Base-by-base conservation (phyloP, 2,888 invertebrate species). In the Schizotus pectinicornis region DNA sequence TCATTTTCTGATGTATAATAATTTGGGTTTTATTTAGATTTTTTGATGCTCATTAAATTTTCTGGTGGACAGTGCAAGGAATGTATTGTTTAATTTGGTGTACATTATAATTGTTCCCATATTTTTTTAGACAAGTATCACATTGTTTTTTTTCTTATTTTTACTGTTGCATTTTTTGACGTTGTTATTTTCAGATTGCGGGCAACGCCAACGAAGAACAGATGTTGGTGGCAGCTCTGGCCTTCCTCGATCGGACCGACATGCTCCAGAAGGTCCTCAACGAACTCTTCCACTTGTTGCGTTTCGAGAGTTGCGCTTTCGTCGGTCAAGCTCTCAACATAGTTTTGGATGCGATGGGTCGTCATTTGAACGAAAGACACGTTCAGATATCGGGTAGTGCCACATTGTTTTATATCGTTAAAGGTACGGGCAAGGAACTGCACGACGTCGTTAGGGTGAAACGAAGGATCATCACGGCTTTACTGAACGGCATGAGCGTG, bases 371-470 rank as follows among this genome's bases (percentile, higher is more conserved):
- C 56, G 93, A 95, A 69, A 92, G 92, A 74, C 92, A 94, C 71
- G 92, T 98, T 70, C 97, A 98, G 80, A 96, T 97, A 72, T 91
- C 92, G 46, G 92, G 92, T 78, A 96, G 96, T 81, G 97, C 97
- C 3, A 94, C 94, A 5, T 81, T 98, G 56, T 97, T 95, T 81
- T 97, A 97, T 79, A 94, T 98, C 68, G 92, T 95, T 1, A 95
- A 95, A 80, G 91, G 92, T 37, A 89, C 90, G 64, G 91, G 93
- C 71, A 90, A 88, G 67, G 84, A 86, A 65, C 85, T 94, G 63
- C 89, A 89, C 30, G 77, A 77, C 53, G 74, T 74, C n/a, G 85
- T 88, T 9, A 85, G 86, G 69, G 82, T 93, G 59, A 92, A 92
- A 74, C 84, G 87, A 73, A 86, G 88, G 70, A 92, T 95, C 57